Conservation (phyloP, 1,140 invertebrate species). For the Caenorhabditis latens region DNA sequence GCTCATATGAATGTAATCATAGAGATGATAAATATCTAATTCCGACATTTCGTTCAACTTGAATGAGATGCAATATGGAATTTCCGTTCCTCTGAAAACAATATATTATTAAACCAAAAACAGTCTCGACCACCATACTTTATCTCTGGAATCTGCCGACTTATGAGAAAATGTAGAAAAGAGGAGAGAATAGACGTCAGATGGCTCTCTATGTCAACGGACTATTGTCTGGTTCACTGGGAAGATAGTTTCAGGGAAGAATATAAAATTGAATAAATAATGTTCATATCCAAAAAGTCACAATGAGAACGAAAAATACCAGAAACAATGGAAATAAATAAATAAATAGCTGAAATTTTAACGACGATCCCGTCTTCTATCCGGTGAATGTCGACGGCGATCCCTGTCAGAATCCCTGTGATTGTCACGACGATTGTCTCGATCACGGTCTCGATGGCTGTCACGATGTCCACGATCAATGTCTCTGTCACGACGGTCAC, state of each 20-base stretch:
- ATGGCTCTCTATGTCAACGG: too few relatives aligned
- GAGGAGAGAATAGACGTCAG: too few relatives aligned
- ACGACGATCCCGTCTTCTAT: conserved; percentile 20
- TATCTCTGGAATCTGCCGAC: too few relatives aligned
- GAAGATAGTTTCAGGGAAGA: neutral
- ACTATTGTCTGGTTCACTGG: too few relatives aligned
- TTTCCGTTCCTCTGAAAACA: too few relatives aligned
- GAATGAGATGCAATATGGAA: too few relatives aligned
- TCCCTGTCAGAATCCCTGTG: neutral
- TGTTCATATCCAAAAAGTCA: neutral
- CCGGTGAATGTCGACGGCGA: conserved; percentile 9
- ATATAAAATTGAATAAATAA: neutral
- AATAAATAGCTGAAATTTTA: neutral
- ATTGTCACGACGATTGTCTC: neutral
- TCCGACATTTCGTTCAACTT: too few relatives aligned
- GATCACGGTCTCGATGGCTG: neutral
- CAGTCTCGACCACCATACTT: too few relatives aligned
- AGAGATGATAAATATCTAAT: too few relatives aligned
- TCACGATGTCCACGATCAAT: conserved; percentile 1
- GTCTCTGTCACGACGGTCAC: neutral
- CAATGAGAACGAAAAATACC: neutral
- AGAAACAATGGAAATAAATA: neutral
- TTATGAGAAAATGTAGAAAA: too few relatives aligned
- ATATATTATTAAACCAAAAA: too few relatives aligned
- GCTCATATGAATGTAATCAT: too few relatives aligned